Evolutionary conservation across 2,888 invertebrate species (phyloP), one percentile per base, ranked within the genome.

Genomic region (Drosophila austrosaltans): DNA sequence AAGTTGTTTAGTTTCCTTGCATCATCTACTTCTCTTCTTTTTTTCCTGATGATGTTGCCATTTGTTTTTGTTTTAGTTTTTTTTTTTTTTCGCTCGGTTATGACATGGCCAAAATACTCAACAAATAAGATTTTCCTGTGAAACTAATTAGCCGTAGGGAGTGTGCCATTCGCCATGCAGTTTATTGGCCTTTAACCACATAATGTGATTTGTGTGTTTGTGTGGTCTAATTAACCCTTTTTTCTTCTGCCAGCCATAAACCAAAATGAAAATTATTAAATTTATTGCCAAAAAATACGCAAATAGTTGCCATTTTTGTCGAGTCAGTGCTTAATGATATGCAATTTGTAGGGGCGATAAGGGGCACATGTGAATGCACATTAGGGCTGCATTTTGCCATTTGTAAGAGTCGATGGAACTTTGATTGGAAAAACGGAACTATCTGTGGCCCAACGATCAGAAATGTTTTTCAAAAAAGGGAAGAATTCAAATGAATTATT

Each of bases 111-210:
- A 25, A 56, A 44, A 53, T 57, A 62, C 59, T 63, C 70, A 62
- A 71, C 85, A 87, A 89, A 81, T 69, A 85, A 73, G 80, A 85
- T 87, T 84, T 89, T 85, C 71, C 71, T 56, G 57, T 70, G 76
- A 71, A 84, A 85, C 89, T 84, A 82, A 82, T 89, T 89, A 89
- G 89, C 64, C 78, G 68, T 56, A 48, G 48, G 48, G 48, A 16
- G 57, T 6, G 6, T 30, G 30, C 30, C 6, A 1, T 36, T 56
- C 67, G 67, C 20, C n/a, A 30, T 42, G 25, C 32, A 69, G 72
- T 76, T 69, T 66, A 78, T 72, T 78, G 30, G 32, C 8, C 48
- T 53, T 20, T 25, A 48, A 25, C 48, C 48, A 25, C 48, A 48
- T 16, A 48, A 48, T 48, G 48, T 48, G 48, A 48, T 65, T 40